phyloP scores from a whole-genome alignment of 2,113 vertebrate species.

The Microtus richardsoni region DNA sequence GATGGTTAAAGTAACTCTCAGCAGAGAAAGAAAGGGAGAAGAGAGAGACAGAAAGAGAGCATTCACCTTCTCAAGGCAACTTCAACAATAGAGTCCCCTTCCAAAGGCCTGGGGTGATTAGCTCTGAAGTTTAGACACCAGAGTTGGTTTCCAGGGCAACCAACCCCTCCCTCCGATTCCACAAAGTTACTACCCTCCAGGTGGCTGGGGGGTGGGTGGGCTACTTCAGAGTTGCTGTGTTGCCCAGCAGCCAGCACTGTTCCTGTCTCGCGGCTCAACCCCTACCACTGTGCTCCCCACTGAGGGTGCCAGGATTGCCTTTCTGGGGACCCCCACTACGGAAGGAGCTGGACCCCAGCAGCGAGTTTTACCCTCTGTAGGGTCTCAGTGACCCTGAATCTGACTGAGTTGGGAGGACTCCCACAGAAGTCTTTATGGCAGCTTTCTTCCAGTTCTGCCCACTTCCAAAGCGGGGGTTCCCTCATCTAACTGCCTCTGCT shows the following conservation, averaged over 20 bases:
- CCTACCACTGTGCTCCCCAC: not conserved
- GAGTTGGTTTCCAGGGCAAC: constrained; percentile 60
- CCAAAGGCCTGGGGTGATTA: not conserved
- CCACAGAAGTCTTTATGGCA: not conserved
- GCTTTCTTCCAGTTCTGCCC: not conserved
- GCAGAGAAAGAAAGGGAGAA: not conserved
- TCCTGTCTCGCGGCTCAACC: not conserved
- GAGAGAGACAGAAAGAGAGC: not conserved
- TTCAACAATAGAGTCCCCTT: constrained; percentile 58
- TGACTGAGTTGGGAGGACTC: not conserved
- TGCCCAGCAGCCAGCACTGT: not conserved
- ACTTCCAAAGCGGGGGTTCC: not conserved
- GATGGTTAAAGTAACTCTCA: not conserved
- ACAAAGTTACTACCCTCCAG: not conserved
- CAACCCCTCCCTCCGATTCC: not conserved
- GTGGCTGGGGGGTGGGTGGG: constrained; percentile 37
- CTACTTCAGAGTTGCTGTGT: not conserved
- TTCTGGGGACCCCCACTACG: not conserved
- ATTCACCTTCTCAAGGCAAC: not conserved
- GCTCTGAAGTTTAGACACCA: not conserved
- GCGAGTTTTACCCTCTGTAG: not conserved
- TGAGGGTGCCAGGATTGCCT: not conserved
- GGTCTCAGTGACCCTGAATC: not conserved
- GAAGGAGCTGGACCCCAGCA: fast-evolving
- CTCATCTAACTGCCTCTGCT: not conserved